Evolutionary conservation across 2,797 vertebrate genomes (phyloP).

Genomic region (Triplophysa bombifrons): DNA sequence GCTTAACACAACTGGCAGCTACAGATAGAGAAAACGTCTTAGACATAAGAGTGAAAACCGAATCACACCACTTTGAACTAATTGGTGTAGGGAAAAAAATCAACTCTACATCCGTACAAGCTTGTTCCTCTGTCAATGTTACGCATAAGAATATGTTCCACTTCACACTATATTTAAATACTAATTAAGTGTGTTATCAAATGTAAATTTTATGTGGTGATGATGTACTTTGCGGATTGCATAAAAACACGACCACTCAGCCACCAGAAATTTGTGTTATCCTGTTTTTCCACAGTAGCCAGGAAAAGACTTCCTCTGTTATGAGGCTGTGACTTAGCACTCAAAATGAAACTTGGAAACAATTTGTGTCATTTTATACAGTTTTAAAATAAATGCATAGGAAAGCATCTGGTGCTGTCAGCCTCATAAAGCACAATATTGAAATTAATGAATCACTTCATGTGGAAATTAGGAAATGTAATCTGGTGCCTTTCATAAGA

Average conservation of each 20-base stretch:
- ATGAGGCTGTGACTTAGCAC: conserved; percentile 41
- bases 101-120: background rate
- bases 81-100: conserved; percentile 63
- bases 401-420: conserved; percentile 10
- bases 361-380: conserved; percentile 12
- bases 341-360: conserved; percentile 25
- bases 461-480: background rate
- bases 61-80: conserved; percentile 70
- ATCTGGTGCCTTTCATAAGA: background rate
- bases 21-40: conserved; percentile 62
- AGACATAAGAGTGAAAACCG: conserved; percentile 57
- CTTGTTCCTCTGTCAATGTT: background rate
- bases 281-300: conserved; percentile 47
- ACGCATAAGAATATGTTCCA: background rate
- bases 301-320: conserved; percentile 44
- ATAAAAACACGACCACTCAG: conserved; percentile 29
- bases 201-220: conserved; percentile 8
- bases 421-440: background rate
- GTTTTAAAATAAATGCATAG: conserved; percentile 16
- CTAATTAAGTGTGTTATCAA: background rate
- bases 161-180: background rate
- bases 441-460: conserved; percentile 5
- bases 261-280: conserved; percentile 2
- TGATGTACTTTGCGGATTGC: conserved; percentile 26
- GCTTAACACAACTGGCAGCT: conserved; percentile 68